A percentile compares a stretch with the other conserved stretches of the same genome.
Conservation (phyloP, 2,113 vertebrate species). For the Odocoileus hemionus region DNA sequence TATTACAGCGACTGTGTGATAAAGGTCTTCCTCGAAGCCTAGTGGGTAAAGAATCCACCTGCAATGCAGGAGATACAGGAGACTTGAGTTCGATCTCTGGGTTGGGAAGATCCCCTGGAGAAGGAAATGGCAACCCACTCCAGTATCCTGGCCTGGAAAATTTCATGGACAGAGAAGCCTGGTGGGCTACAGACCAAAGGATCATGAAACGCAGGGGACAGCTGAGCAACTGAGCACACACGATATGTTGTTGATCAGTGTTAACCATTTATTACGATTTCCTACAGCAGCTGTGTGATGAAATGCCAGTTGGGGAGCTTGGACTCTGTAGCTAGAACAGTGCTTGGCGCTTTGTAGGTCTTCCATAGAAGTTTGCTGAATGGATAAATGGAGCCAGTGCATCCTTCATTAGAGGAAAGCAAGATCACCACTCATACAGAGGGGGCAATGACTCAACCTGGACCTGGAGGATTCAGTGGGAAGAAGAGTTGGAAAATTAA, state of each 20-base stretch:
- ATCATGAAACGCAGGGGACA: background rate
- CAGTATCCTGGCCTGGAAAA: background rate
- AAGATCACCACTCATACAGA: no score
- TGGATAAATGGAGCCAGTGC: background rate
- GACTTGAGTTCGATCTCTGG: background rate
- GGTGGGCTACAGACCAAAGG: background rate
- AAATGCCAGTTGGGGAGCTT: no score
- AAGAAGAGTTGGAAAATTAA: background rate
- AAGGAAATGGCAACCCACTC: background rate
- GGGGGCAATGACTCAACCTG: background rate
- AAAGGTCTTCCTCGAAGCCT: background rate
- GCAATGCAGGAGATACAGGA: background rate
- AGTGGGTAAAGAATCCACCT: background rate
- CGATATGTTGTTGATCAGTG: background rate
- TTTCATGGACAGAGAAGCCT: background rate
- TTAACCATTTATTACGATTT: background rate
- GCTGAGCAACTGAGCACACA: background rate
- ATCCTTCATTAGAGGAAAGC: fast-evolving
- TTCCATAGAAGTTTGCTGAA: background rate
- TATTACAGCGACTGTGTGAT: background rate
- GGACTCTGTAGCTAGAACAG: background rate
- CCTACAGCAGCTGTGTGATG: background rate
- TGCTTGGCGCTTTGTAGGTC: no score
- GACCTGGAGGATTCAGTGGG: no score
- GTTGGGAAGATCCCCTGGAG: background rate